A percentile compares a stretch with the other conserved stretches of the same genome.
Evolutionary conservation across 2,113 vertebrate genomes (phyloP).

Genomic region (Siphamia tubifer): DNA sequence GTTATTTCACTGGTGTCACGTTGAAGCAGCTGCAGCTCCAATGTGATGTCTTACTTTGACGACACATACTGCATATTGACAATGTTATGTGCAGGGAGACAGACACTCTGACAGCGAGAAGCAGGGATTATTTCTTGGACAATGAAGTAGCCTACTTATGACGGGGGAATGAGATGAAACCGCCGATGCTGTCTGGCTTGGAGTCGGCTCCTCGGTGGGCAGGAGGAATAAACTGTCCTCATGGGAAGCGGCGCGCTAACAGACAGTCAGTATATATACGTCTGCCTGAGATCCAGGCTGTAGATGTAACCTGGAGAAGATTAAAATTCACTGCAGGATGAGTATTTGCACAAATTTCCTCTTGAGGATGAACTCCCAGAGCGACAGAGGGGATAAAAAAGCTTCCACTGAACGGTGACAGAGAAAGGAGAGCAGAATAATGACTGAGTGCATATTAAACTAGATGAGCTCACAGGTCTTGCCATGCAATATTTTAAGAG

Average conservation of each 20-base stretch:
- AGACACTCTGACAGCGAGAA: constrained; percentile 10
- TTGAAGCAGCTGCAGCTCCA: not conserved
- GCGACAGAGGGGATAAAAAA: constrained; percentile 19
- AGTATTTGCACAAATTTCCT: constrained; percentile 18
- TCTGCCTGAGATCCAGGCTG: constrained; percentile 5
- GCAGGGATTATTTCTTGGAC: constrained; percentile 54
- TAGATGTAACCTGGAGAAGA: constrained; percentile 24
- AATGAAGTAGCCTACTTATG: constrained; percentile 59
- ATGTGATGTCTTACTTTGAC: constrained; percentile 6
- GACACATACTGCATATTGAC: constrained; percentile 4
- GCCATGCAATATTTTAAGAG: not conserved
- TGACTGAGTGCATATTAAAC: constrained; percentile 23
- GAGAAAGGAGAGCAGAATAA: not conserved
- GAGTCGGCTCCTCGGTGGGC: constrained; percentile 17
- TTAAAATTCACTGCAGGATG: constrained; percentile 21
- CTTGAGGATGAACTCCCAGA: not conserved
- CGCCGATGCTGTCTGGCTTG: constrained; percentile 4
- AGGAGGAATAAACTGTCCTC: constrained; percentile 45
- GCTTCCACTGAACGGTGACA: too few species aligned
- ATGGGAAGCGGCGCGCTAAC: constrained; percentile 6
- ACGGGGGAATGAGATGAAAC: constrained; percentile 31
- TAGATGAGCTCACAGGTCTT: constrained; percentile 13
- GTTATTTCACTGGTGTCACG: constrained; percentile 22
- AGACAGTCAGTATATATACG: not conserved
- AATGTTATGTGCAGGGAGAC: constrained; percentile 8